Evolutionary conservation across 1,140 invertebrate species (phyloP).

Genomic region (Agraylea sexmaculata): DNA sequence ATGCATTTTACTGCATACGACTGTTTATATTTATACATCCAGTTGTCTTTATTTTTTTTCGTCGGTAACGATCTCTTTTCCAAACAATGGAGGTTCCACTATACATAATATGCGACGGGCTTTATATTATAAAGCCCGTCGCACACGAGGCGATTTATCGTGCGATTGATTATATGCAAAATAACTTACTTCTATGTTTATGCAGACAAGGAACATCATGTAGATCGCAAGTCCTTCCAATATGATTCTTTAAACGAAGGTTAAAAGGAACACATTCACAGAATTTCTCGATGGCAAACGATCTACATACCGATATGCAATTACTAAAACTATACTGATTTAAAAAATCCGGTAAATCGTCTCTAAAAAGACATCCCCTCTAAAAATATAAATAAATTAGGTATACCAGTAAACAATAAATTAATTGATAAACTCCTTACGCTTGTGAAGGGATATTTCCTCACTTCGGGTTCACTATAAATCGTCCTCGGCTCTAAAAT

Average conservation of each 20-base stretch:
- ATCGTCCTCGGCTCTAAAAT: conserved; percentile 19
- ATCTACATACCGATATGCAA: conserved; percentile 44
- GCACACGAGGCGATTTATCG: too few species aligned
- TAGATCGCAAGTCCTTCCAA: conserved; percentile 28
- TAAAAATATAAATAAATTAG: too few species aligned
- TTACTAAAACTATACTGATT: conserved; percentile 43
- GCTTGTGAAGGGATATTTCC: conserved; percentile 20
- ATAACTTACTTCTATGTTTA: conserved; percentile 33
- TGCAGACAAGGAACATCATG: conserved; percentile 35
- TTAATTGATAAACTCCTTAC: conserved; percentile 18
- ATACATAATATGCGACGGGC: too few species aligned
- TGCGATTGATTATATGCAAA: neutral
- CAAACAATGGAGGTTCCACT: too few species aligned
- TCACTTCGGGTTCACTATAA: conserved; percentile 16
- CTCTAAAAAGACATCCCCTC: conserved; percentile 42
- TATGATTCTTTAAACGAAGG: conserved; percentile 14
- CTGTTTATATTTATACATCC: too few species aligned
- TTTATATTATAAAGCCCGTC: too few species aligned
- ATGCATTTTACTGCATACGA: too few species aligned
- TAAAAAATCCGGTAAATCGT: conserved; percentile 30
- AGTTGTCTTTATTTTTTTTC: too few species aligned
- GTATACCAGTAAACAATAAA: too few species aligned
- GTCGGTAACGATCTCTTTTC: too few species aligned
- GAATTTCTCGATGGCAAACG: conserved; percentile 31
- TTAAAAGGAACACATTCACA: conserved; percentile 45